Percentiles rank a stretch among this genome's conserved stretches.
These are phyloP conservation scores for Tokudaia tokunoshimensis DNA, from an alignment of 2,797 vertebrate genomes.

Conservation along the genomic window DNA sequence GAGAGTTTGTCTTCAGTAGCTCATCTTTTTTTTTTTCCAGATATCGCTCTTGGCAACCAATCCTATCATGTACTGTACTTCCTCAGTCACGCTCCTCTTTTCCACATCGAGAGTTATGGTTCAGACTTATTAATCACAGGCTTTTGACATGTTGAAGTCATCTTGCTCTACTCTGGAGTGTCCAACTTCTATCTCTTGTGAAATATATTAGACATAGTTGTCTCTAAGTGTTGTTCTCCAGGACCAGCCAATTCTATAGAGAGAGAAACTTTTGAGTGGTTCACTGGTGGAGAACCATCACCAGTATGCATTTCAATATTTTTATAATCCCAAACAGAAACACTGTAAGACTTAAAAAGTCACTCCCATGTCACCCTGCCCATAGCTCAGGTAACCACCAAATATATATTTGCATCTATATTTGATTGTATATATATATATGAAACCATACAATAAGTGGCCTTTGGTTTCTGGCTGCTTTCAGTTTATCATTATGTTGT, in stretches of 20 bases:
- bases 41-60: background rate
- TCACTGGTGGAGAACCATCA: background rate
- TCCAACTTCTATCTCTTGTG: background rate
- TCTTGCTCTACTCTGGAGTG: background rate
- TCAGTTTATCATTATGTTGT: background rate
- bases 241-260: background rate
- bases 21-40: conserved; percentile 8
- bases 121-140: conserved; percentile 1
- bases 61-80: background rate
- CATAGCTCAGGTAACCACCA: background rate
- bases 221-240: conserved; percentile 4
- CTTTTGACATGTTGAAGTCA: conserved; percentile 33
- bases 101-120: background rate
- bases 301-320: background rate
- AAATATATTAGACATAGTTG: background rate
- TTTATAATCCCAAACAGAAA: conserved; percentile 34
- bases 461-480: background rate
- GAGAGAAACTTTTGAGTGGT: conserved; percentile 5
- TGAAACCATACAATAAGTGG: background rate
- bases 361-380: background rate
- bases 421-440: conserved; percentile 6
- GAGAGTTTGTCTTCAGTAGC: background rate
- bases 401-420: background rate
- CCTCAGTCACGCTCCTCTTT: background rate
- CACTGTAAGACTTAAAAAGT: background rate